These are phyloP conservation scores for Pseudococcus viburni DNA, from an alignment of 2,888 invertebrate genomes.

Conservation along the genomic window DNA sequence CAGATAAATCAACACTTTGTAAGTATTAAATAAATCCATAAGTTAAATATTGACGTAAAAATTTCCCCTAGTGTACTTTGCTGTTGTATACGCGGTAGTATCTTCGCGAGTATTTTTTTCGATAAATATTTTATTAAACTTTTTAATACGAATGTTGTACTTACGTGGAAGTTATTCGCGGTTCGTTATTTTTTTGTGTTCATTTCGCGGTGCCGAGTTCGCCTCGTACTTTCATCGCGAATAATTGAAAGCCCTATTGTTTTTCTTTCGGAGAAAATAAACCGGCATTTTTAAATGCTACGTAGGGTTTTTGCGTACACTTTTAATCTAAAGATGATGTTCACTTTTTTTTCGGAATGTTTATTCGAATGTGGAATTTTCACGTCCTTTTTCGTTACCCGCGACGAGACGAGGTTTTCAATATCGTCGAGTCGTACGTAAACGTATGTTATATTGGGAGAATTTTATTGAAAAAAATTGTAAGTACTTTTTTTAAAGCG, in stretches of 20 bases:
- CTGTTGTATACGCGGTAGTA: background rate
- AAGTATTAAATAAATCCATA: slow-evolving; percentile 37
- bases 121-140: slow-evolving; percentile 43
- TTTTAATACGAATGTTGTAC: background rate
- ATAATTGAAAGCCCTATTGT: slow-evolving; percentile 16
- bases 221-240: background rate
- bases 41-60: slow-evolving; percentile 29
- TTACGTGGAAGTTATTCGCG: background rate
- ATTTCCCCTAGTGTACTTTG: background rate
- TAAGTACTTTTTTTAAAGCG: background rate
- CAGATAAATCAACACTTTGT: slow-evolving; percentile 28
- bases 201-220: background rate
- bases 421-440: background rate
- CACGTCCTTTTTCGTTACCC: background rate
- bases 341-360: background rate
- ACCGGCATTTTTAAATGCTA: background rate
- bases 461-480: background rate
- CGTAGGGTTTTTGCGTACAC: background rate
- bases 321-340: background rate
- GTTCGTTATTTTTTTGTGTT: background rate
- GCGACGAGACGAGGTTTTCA: background rate
- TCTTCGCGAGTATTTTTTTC: slow-evolving; percentile 16
- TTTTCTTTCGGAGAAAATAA: background rate
- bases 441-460: background rate
- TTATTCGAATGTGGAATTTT: background rate